phyloP scores from a whole-genome alignment of 2,797 vertebrate genomes.

The Scomberomorus guttatus region DNA sequence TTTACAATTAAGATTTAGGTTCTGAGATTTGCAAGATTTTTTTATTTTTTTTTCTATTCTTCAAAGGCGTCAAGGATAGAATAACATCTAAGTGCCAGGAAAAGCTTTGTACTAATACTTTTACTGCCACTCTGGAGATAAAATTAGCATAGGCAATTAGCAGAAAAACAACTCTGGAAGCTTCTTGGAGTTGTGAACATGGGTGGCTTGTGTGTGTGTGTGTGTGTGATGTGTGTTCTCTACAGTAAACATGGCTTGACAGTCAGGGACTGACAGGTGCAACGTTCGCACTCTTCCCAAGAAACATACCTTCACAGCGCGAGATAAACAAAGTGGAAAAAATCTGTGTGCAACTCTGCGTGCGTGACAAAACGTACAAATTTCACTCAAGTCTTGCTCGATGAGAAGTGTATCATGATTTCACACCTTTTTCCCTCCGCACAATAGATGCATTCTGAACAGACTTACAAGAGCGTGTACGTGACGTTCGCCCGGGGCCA shows the following conservation, averaged over 20 bases:
- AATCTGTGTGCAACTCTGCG: conserved; percentile 41
- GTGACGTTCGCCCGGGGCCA: conserved; percentile 21
- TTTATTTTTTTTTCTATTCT: background rate
- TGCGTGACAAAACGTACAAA: conserved; percentile 49
- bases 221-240: conserved; percentile 24
- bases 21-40: conserved; percentile 16
- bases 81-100: conserved; percentile 60
- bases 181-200: conserved; percentile 65
- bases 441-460: conserved; percentile 26
- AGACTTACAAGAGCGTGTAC: background rate
- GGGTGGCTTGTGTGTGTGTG: conserved; percentile 32
- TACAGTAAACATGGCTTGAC: conserved; percentile 42
- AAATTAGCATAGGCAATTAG: conserved; percentile 84
- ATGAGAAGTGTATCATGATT: conserved; percentile 48
- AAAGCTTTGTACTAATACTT: conserved; percentile 73
- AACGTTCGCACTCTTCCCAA: conserved; percentile 50
- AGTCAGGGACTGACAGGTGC: conserved; percentile 69
- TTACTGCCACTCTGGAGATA: conserved; percentile 65
- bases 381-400: conserved; percentile 35
- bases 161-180: conserved; percentile 74
- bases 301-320: conserved; percentile 54
- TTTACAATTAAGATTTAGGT: conserved; percentile 18
- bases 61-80: conserved; percentile 35
- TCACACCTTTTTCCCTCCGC: conserved; percentile 51
- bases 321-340: conserved; percentile 52